Evolutionary conservation across 2,888 invertebrate species (phyloP).

Genomic region (Cantharis rustica): DNA sequence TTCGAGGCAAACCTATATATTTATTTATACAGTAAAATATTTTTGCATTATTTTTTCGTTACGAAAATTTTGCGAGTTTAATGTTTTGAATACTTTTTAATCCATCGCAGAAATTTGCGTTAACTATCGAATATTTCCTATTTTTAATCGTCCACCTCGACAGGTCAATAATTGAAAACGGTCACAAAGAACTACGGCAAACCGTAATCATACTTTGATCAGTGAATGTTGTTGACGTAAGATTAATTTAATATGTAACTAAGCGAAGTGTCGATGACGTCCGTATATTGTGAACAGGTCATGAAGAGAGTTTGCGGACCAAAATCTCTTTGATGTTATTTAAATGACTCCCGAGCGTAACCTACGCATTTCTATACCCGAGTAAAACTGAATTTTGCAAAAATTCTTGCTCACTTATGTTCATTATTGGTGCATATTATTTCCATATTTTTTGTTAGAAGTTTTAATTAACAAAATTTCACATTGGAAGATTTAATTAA

Average conservation of each 20-base stretch:
- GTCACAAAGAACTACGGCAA: not conserved
- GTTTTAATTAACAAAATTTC: not conserved
- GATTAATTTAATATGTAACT: constrained; percentile 22
- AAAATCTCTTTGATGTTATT: constrained; percentile 22
- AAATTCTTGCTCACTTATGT: not conserved
- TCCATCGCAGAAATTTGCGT: too few species aligned
- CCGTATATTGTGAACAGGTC: constrained; percentile 9
- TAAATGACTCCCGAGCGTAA: constrained; percentile 10
- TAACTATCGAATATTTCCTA: too few species aligned
- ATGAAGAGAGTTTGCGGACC: constrained; percentile 12
- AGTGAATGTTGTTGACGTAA: constrained; percentile 14
- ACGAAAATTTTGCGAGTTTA: not conserved
- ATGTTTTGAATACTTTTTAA: not conserved
- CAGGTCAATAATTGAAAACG: not conserved
- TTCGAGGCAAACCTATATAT: not conserved
- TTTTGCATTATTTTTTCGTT: not conserved
- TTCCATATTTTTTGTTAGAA: not conserved
- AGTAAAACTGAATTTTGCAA: not conserved
- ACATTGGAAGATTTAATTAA: not conserved
- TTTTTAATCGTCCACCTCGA: not conserved
- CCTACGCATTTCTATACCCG: constrained; percentile 8
- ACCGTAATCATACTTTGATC: constrained; percentile 12
- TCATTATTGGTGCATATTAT: not conserved
- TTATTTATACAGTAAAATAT: not conserved
- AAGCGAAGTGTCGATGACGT: constrained; percentile 14